A percentile compares a stretch with the other conserved stretches of the same genome.
phyloP scores from a whole-genome alignment of 2,113 vertebrate species.

The Oreotrochilus melanogaster region DNA sequence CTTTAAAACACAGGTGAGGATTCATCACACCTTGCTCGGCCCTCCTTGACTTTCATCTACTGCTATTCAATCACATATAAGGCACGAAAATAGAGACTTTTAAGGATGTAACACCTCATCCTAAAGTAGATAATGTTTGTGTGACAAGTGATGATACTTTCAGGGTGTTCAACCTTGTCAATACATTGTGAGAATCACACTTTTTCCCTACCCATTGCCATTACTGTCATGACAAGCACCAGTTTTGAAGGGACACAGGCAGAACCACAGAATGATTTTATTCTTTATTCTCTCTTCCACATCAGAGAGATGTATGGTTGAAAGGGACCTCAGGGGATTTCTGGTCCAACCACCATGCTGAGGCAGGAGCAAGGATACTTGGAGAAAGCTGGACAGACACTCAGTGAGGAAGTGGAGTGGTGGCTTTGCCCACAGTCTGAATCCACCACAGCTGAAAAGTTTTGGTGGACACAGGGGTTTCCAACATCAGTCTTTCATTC shows the following conservation, averaged over 20 bases:
- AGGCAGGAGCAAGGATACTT: neutral
- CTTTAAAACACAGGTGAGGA: neutral
- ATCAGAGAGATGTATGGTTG: neutral
- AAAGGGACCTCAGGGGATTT: neutral
- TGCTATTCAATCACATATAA: rapidly evolving
- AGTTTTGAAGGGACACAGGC: neutral
- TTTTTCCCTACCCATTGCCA: neutral
- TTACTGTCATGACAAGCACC: neutral
- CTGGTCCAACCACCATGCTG: neutral
- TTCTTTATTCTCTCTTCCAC: neutral
- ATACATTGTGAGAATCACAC: neutral
- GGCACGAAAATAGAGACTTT: neutral
- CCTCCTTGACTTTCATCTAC: neutral
- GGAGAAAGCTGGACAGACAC: neutral
- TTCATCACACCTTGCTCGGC: neutral
- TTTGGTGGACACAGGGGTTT: neutral
- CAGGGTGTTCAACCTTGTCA: neutral
- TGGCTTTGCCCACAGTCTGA: neutral
- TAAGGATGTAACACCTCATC: neutral
- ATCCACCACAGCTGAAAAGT: neutral
- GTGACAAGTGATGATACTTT: neutral
- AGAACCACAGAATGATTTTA: neutral
- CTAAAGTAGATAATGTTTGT: neutral
- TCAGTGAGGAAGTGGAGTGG: neutral
- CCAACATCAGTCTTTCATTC: neutral